Evolutionary conservation across 1,140 invertebrate genomes (phyloP).

Genomic region (Geopemphigus sp.): DNA sequence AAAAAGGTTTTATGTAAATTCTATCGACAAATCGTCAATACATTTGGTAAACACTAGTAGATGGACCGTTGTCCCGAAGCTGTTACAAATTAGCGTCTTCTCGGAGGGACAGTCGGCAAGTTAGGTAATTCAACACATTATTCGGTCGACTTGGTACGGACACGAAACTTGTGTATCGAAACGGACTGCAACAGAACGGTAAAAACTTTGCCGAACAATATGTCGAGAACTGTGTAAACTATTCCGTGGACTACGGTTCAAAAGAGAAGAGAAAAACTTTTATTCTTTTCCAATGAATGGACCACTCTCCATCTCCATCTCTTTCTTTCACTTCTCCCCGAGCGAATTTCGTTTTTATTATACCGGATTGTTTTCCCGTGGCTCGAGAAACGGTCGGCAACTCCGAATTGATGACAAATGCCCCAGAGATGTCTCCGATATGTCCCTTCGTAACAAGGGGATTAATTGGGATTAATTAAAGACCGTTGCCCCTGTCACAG

Average conservation of each 20-base stretch:
- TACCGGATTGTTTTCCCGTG: slow-evolving; percentile 13
- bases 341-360: not conserved
- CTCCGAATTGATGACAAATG: slow-evolving; percentile 40
- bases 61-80: not conserved
- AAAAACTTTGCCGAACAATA: slow-evolving; percentile 38
- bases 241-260: not conserved
- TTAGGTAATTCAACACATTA: slow-evolving; percentile 13
- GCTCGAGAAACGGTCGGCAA: not conserved
- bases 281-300: not conserved
- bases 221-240: not conserved
- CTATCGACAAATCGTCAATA: no score
- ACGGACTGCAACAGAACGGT: not conserved
- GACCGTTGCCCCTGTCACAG: slow-evolving; percentile 32
- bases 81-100: slow-evolving; percentile 30
- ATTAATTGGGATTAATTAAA: slow-evolving; percentile 48
- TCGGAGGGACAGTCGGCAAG: not conserved
- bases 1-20: no score
- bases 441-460: slow-evolving; percentile 41
- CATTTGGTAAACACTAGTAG: not conserved
- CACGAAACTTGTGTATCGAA: slow-evolving; percentile 4
- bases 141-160: not conserved
- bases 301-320: not conserved
- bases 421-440: slow-evolving; percentile 44
- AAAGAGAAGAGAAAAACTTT: slow-evolving; percentile 12
- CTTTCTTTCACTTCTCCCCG: not conserved